phyloP scores from a whole-genome alignment of 2,113 vertebrate species.

The Brachyhypopomus occidentalis region DNA sequence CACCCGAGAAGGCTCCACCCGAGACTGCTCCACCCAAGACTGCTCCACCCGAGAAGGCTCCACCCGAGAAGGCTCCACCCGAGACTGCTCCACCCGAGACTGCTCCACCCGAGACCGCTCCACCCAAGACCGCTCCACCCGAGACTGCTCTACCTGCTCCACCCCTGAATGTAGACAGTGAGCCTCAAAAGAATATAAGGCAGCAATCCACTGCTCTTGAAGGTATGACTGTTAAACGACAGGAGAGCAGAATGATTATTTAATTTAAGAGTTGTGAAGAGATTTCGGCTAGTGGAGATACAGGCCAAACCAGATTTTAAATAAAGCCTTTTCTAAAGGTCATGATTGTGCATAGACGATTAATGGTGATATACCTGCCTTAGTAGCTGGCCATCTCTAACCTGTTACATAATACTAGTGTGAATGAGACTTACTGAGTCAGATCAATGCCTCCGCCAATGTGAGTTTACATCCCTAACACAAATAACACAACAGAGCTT shows the following conservation, averaged over 20 bases:
- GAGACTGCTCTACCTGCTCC: not conserved
- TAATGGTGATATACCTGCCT: not conserved
- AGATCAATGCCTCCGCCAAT: not conserved
- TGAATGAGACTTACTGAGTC: not conserved
- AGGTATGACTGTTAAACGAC: not conserved
- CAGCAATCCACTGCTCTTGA: conserved; percentile 26
- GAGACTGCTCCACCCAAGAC: too few species aligned
- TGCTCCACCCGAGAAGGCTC: too few species aligned
- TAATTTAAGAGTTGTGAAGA: not conserved
- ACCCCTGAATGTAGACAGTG: not conserved
- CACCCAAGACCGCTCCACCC: not conserved
- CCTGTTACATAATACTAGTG: not conserved
- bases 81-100: not conserved
- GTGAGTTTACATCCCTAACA: not conserved
- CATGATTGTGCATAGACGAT: not conserved
- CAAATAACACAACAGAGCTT: not conserved
- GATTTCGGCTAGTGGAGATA: not conserved
- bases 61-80: not conserved
- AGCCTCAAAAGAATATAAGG: conserved; percentile 28
- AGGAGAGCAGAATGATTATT: too few species aligned
- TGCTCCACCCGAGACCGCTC: not conserved
- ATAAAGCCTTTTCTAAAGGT: not conserved
- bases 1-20: too few species aligned
- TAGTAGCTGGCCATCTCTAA: not conserved
- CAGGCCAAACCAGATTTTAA: not conserved